Evolutionary conservation across 2,888 invertebrate genomes (phyloP).

Genomic region (Microdon myrmicae): DNA sequence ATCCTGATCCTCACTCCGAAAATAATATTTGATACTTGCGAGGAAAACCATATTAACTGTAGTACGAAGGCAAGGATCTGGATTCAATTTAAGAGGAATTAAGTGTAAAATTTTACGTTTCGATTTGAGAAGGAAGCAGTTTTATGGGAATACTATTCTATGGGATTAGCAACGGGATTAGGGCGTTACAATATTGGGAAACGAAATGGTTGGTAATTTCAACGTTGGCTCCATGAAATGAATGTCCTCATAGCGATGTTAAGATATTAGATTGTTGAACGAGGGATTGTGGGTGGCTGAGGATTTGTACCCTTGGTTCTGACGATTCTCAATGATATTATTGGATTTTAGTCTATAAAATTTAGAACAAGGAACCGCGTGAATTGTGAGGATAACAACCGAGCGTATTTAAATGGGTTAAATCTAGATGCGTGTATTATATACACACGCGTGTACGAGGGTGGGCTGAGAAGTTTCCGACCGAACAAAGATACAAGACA

Average conservation of each 20-base stretch:
- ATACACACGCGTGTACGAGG: no score
- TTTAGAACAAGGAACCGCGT: no score
- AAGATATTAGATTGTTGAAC: conserved; percentile 39
- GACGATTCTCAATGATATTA: no score
- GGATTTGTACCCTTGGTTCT: no score
- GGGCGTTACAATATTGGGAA: conserved; percentile 50
- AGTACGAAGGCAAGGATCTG: conserved; percentile 32
- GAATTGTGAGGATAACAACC: no score
- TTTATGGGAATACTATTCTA: conserved; percentile 47
- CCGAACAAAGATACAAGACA: no score
- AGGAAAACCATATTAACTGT: conserved; percentile 10
- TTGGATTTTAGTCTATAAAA: no score
- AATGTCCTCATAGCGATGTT: conserved; percentile 48
- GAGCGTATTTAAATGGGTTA: no score
- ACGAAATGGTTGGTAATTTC: conserved; percentile 53
- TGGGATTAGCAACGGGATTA: conserved; percentile 51
- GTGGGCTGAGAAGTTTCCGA: no score
- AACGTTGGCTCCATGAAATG: conserved; percentile 45
- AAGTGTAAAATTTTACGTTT: conserved; percentile 53
- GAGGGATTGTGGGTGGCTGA: conserved; percentile 27
- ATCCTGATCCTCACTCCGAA: conserved; percentile 37
- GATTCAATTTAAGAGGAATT: conserved; percentile 53
- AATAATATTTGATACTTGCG: conserved; percentile 25
- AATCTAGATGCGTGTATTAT: no score
- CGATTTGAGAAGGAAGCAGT: conserved; percentile 38